A percentile compares a stretch with the other conserved stretches of the same genome.
phyloP scores from a whole-genome alignment of 1,140 invertebrate genomes.

The Trypoxylus dichotomus region DNA sequence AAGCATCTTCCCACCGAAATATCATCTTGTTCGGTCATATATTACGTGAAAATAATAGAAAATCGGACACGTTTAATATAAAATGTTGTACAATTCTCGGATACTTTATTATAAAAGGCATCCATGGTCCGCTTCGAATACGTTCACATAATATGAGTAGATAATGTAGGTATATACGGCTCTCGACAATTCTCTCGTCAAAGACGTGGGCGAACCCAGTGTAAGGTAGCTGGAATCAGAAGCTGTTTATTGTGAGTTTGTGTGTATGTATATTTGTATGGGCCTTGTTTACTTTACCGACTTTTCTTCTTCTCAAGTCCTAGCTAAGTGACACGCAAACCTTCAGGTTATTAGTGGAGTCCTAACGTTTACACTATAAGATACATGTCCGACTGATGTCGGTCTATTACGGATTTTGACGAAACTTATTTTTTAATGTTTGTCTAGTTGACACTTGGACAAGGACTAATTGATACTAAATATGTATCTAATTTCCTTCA shows the following conservation, averaged over 20 bases:
- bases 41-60: constrained; percentile 22
- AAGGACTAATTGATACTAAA: constrained; percentile 19
- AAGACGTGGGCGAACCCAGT: constrained; percentile 8
- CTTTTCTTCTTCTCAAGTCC: constrained; percentile 28
- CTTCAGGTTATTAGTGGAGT: constrained; percentile 23
- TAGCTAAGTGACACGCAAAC: constrained; percentile 27
- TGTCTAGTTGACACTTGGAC: constrained; percentile 6
- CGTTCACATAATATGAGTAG: background rate
- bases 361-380: constrained; percentile 7
- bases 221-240: constrained; percentile 27
- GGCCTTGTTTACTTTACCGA: constrained; percentile 26
- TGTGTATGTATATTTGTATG: constrained; percentile 20
- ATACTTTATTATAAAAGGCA: constrained; percentile 4
- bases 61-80: constrained; percentile 23
- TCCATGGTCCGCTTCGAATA: background rate
- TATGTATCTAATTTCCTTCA: constrained; percentile 9
- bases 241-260: constrained; percentile 26
- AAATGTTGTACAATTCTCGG: constrained; percentile 12
- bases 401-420: constrained; percentile 18
- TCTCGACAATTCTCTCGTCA: background rate
- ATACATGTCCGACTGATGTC: constrained; percentile 2
- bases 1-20: constrained; percentile 25
- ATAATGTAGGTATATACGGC: constrained; percentile 24
- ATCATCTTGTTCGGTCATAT: constrained; percentile 15
- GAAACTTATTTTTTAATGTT: constrained; percentile 17